A percentile compares a stretch with the other conserved stretches of the same genome.
Evolutionary conservation across 2,888 invertebrate genomes (phyloP).

Genomic region (Agonopterix subpropinquella): DNA sequence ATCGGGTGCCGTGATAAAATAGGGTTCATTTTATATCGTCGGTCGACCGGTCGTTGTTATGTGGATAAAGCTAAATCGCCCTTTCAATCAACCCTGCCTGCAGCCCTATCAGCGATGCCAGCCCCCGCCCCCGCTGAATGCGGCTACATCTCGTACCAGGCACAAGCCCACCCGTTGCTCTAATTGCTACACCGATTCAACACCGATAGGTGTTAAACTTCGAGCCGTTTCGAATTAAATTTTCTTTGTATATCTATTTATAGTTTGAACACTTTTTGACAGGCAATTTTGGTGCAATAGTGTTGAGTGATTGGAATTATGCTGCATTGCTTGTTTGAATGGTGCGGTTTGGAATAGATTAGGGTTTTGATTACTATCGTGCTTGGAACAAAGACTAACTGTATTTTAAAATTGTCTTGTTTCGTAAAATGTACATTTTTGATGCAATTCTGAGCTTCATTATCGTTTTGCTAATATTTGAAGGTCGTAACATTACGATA

Average conservation of each 20-base stretch:
- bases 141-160: background rate
- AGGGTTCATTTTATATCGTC: too few species aligned
- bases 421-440: too few species aligned
- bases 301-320: background rate
- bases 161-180: background rate
- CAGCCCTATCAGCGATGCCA: too few species aligned
- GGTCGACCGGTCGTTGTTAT: too few species aligned
- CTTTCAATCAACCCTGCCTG: too few species aligned
- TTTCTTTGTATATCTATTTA: background rate
- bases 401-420: background rate
- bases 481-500: too few species aligned
- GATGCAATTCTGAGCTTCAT: too few species aligned
- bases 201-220: background rate
- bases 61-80: too few species aligned
- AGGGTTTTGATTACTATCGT: background rate
- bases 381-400: too few species aligned
- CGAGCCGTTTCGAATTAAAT: background rate
- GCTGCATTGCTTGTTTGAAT: background rate
- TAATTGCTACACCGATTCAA: background rate
- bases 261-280: slow-evolving; percentile 3
- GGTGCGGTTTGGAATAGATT: background rate
- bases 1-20: too few species aligned
- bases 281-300: slow-evolving; percentile 8
- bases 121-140: background rate
- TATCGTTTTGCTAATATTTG: too few species aligned